Conservation (phyloP, 2,888 invertebrate species). For the Hymenopus coronatus region DNA sequence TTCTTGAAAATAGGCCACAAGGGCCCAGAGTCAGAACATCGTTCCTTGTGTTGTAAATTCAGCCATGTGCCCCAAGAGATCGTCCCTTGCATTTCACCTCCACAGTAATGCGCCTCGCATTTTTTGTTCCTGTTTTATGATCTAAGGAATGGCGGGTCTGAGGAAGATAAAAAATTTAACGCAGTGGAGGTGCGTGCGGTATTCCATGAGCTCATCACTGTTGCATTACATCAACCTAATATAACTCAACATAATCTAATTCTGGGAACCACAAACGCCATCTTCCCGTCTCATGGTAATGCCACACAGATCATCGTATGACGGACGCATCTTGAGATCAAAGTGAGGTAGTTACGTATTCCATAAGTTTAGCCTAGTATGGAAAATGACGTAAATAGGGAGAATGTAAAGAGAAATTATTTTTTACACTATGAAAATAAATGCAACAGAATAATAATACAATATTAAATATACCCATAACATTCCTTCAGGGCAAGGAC, state of each 20-base stretch:
- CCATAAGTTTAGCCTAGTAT: too few relatives aligned
- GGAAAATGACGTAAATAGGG: too few relatives aligned
- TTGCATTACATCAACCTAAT: not conserved
- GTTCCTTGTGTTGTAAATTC: too few relatives aligned
- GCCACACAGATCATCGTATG: not conserved
- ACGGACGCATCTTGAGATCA: not conserved
- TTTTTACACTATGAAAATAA: too few relatives aligned
- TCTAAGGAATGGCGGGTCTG: not conserved
- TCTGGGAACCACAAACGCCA: not conserved
- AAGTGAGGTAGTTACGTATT: not conserved
- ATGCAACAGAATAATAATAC: too few relatives aligned
- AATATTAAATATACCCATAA: too few relatives aligned
- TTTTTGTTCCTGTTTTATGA: not conserved
- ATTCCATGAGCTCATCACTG: not conserved
- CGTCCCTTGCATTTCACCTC: not conserved
- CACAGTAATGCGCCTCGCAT: not conserved
- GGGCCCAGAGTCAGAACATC: too few relatives aligned
- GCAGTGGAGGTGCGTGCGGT: not conserved
- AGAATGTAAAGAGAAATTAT: too few relatives aligned
- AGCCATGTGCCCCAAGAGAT: not conserved
- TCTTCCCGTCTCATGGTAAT: not conserved
- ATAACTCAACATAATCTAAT: not conserved
- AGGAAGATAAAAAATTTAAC: not conserved
- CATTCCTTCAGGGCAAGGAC: too few relatives aligned
- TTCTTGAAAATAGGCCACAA: too few relatives aligned